Percentiles rank a stretch among this genome's conserved stretches.
These are phyloP conservation scores for Eolophus roseicapilla DNA, from an alignment of 2,113 vertebrate genomes.

Conservation along the genomic window DNA sequence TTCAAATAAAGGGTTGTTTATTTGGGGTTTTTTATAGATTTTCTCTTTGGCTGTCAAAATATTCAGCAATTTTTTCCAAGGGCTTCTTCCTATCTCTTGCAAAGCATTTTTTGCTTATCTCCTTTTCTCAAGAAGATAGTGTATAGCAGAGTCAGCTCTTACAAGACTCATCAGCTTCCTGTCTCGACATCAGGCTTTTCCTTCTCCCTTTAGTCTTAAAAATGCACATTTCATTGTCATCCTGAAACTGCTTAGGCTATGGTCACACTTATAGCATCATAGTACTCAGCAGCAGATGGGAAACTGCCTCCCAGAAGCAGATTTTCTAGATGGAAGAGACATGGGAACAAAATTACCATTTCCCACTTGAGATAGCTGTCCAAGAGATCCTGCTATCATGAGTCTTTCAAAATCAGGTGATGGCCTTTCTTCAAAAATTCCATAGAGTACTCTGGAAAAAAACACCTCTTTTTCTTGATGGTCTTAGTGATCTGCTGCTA, in stretches of 20 bases:
- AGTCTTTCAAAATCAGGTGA: background rate
- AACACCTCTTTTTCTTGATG: background rate
- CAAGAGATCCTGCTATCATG: background rate
- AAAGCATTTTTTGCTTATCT: conserved; percentile 9
- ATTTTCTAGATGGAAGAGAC: background rate
- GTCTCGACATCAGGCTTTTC: conserved; percentile 63
- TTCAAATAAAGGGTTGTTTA: background rate
- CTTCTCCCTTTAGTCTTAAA: conserved; percentile 64
- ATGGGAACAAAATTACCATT: background rate
- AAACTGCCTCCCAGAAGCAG: background rate
- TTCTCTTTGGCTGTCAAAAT: background rate
- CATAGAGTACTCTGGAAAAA: background rate
- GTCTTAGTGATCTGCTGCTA: background rate
- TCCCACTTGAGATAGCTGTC: background rate
- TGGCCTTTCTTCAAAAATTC: background rate
- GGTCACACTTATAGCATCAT: conserved; percentile 29
- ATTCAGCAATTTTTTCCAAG: background rate
- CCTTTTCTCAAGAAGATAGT: background rate
- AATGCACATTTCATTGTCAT: conserved; percentile 54
- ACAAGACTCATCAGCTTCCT: conserved; percentile 38
- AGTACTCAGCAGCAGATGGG: background rate
- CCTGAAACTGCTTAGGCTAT: conserved; percentile 56
- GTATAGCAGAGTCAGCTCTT: conserved; percentile 41
- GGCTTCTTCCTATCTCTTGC: background rate
- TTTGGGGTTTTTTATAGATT: background rate